Percentiles rank a stretch among this genome's conserved stretches.
Evolutionary conservation across 2,888 invertebrate species (phyloP).

Genomic region (Mythimna lalbum): DNA sequence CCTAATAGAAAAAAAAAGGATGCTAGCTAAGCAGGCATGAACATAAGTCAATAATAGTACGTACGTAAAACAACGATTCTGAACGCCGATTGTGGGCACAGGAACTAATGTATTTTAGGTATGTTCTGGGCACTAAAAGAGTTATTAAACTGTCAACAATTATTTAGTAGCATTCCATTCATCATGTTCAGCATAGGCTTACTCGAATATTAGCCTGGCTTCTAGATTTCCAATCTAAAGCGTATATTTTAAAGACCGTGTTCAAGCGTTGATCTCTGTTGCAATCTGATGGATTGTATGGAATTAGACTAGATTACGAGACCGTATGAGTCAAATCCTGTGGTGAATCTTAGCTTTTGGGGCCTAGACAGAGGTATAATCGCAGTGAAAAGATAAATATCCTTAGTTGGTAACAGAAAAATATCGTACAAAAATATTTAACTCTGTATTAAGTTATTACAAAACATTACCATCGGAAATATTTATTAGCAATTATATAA

Average conservation of each 20-base stretch:
- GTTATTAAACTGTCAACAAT: background rate
- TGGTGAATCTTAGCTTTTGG: constrained; percentile 6
- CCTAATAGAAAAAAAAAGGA: too few relatives aligned
- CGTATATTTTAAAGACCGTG: background rate
- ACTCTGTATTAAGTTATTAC: too few relatives aligned
- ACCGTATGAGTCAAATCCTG: constrained; percentile 2
- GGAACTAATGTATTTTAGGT: too few relatives aligned
- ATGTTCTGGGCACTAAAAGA: background rate
- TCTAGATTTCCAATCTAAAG: background rate
- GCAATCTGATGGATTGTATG: background rate
- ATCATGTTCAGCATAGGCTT: background rate
- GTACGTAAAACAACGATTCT: too few relatives aligned
- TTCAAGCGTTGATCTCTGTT: background rate
- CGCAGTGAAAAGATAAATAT: background rate
- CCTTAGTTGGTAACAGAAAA: background rate
- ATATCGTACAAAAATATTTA: background rate
- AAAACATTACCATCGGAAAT: constrained; percentile 2
- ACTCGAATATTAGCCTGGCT: background rate
- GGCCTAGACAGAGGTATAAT: background rate
- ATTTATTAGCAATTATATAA: background rate
- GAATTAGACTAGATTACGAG: constrained; percentile 1
- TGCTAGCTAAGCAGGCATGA: too few relatives aligned
- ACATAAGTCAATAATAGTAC: too few relatives aligned
- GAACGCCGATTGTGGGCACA: too few relatives aligned
- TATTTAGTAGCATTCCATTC: background rate